Base-by-base conservation (phyloP, 1,140 invertebrate species). In the Glomeris maerens region DNA sequence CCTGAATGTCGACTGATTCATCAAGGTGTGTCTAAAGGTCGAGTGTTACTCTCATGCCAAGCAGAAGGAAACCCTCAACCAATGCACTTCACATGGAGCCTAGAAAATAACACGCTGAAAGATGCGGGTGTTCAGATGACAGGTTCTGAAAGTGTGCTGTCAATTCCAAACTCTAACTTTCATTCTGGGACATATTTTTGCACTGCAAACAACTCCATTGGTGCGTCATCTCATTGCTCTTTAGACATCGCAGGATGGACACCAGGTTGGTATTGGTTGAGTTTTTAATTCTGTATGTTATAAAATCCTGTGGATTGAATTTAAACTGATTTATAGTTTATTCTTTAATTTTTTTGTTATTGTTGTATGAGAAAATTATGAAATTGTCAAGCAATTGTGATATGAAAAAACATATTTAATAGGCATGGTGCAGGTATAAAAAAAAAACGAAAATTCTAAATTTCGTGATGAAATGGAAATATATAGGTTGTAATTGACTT, bases 1-100 rank as follows among this genome's bases (percentile, higher is more conserved):
- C 88, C 88, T 1, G 80, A 86, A 60, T 93, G 88, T 64, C 1
- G 80, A 85, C 61, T 93, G 87, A 64, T 74, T 74, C 23, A 85
- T 89, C 55, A 77, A 80, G 51, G 74, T 78, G 53, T 74, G 74
- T 28, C 77, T 80, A 61, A 74, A 85, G 46, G 81, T 81, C 2
- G 77, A 57, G 76, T 83, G 61, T 78, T 83, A 41, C 69, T 92
- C 17, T 76, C 84, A 7, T 92, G 88, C 63, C 80, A 78, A 26
- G 83, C 81, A 1, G 69, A 74, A 36, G 85, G 84, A 23, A 89
- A 90, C 71, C 87, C 88, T 1, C 65, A 73, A 47, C 77, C 83
- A 58, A 83, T 85, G n/a, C 73, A 77, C 45, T 91, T 89, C 68
- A 75, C 70, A 26, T 92, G 87, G 87, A 80, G 77, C 56, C 73